Conservation (phyloP, 2,113 vertebrate species). For the Abramis brama region DNA sequence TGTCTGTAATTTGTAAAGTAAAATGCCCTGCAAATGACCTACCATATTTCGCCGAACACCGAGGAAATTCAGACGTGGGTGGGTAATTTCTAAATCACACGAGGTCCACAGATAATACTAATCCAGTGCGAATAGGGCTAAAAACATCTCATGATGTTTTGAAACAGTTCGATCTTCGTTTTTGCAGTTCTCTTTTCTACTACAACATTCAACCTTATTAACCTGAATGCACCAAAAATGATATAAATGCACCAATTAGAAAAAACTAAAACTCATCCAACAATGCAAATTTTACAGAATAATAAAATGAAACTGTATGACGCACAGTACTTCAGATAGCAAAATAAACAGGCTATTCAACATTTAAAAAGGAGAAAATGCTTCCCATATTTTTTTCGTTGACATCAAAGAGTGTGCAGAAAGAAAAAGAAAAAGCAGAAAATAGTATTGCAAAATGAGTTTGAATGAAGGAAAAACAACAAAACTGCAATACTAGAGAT, state of each 20-base stretch:
- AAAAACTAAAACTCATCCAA: neutral
- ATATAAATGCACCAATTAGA: neutral
- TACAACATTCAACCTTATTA: no score
- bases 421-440: neutral
- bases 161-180: neutral
- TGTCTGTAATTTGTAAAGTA: no score
- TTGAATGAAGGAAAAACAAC: neutral
- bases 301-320: neutral
- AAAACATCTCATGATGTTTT: neutral
- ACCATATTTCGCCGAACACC: no score
- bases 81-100: no score
- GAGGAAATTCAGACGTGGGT: no score
- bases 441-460: neutral
- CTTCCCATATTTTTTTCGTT: neutral
- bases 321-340: neutral
- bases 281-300: no score
- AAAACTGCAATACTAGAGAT: neutral
- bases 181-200: neutral
- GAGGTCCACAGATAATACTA: no score
- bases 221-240: no score
- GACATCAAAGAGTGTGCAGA: neutral
- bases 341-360: neutral
- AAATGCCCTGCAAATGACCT: no score
- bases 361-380: neutral
- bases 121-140: no score